Base-by-base conservation (phyloP, 2,888 invertebrate genomes). In the Pardosa pseudoannulata region DNA sequence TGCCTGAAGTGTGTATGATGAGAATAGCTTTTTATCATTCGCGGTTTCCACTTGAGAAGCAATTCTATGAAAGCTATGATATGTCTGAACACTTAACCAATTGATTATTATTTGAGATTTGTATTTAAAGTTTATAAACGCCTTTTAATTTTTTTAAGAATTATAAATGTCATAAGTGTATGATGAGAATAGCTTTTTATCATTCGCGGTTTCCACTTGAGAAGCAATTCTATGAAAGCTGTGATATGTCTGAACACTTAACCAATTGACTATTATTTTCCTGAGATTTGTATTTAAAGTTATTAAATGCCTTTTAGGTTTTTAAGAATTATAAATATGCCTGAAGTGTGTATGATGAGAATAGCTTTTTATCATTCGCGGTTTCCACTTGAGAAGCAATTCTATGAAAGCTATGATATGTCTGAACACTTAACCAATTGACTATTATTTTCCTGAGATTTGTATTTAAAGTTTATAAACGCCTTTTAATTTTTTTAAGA, bases 11-110 rank as follows among this genome's bases (percentile, higher is more conserved):
- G 56, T 28, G 19, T 1, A 32, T 67, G 67, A 67, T 67, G 67
- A 67, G 1, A 23, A 16, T 1, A 5, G 23, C 27, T 6, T 19
- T n/a, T 19, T 32, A 67, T 67, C 67, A 67, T 67, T 67, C 32
- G 67, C 32, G 67, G 67, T 67, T 67, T 67, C 67, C 67, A 67
- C 67, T 67, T 67, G 67, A 67, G 67, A 67, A 32, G 16, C 7
- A 1, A 36, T 67, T 67, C 67, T 32, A 67, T 67, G 67, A 67
- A 16, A 67, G 67, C 36, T 36, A 19, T 67, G 32, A n/a, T 31
- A 31, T n/a, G 65, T 65, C 29, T 65, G 65, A 65, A 19, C 46
- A 46, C 46, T 46, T 46, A 16, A 2, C 2, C 5, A 16, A 9
- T 9, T 16, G 11, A 9, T 46, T 16, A 46, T 46, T n/a, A n/a